phyloP scores from a whole-genome alignment of 2,888 invertebrate genomes.

The Limnephilus lunatus region DNA sequence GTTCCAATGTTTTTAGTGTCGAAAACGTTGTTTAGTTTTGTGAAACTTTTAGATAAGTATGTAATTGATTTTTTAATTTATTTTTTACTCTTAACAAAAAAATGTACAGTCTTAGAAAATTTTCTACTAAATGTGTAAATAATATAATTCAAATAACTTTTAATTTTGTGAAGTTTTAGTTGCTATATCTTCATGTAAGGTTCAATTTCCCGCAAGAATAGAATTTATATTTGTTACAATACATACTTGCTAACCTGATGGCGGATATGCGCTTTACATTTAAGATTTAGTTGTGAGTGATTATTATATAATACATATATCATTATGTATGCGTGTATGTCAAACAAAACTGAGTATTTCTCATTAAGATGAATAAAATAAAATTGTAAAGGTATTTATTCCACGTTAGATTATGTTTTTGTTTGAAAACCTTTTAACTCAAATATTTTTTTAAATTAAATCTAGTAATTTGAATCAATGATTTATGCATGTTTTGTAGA shows the following conservation, averaged over 20 bases:
- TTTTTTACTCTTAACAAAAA: not conserved
- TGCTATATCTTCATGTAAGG: not conserved
- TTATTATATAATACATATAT: not conserved
- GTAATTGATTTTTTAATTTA: not conserved
- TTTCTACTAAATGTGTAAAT: not conserved
- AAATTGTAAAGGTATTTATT: not conserved
- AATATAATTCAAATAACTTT: not conserved
- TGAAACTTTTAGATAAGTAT: not conserved
- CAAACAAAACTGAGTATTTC: not conserved
- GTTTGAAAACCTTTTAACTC: not conserved
- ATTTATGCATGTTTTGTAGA: not conserved
- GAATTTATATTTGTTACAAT: not conserved
- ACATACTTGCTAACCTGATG: not conserved
- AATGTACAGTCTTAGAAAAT: not conserved
- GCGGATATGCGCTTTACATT: not conserved
- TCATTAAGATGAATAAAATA: not conserved
- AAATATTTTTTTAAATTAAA: not conserved
- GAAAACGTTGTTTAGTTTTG: not conserved
- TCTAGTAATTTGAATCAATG: not conserved
- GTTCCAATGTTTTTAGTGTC: not conserved
- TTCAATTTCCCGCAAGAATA: not conserved
- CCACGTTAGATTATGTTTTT: not conserved
- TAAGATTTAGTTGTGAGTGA: not conserved
- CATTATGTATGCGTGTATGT: not conserved
- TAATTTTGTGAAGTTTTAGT: not conserved